These are phyloP conservation scores for Onychostoma macrolepis DNA, from an alignment of 2,113 vertebrate species.

Conservation along the genomic window DNA sequence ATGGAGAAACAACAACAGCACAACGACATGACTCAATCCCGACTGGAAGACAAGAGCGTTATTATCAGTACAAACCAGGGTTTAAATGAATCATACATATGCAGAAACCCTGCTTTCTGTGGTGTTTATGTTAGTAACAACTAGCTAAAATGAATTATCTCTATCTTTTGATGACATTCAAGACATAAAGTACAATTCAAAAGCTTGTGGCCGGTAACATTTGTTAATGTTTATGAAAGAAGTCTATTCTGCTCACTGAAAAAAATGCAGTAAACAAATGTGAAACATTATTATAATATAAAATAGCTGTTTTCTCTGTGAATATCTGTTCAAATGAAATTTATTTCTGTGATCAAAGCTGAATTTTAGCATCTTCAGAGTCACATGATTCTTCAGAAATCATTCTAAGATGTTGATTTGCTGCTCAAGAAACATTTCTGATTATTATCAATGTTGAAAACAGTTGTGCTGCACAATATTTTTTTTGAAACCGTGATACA, in stretches of 20 bases:
- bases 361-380: not conserved
- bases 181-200: not conserved
- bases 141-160: not conserved
- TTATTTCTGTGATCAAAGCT: too few species aligned
- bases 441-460: not conserved
- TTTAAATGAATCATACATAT: not conserved
- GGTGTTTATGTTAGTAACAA: not conserved
- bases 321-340: not conserved
- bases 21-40: not conserved
- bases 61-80: not conserved
- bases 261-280: not conserved
- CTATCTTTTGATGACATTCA: not conserved
- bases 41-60: not conserved
- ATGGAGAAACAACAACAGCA: conserved; percentile 26
- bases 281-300: not conserved
- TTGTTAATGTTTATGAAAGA: not conserved
- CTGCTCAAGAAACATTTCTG: not conserved
- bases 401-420: not conserved
- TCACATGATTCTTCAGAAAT: not conserved
- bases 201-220: not conserved
- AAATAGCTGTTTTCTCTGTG: not conserved
- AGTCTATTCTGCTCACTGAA: not conserved
- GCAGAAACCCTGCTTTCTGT: not conserved
- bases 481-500: too few species aligned
- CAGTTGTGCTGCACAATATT: too few species aligned